A percentile compares a stretch with the other conserved stretches of the same genome.
These are phyloP conservation scores for Mus spicilegus DNA, from an alignment of 2,113 vertebrate species.

Conservation along the genomic window DNA sequence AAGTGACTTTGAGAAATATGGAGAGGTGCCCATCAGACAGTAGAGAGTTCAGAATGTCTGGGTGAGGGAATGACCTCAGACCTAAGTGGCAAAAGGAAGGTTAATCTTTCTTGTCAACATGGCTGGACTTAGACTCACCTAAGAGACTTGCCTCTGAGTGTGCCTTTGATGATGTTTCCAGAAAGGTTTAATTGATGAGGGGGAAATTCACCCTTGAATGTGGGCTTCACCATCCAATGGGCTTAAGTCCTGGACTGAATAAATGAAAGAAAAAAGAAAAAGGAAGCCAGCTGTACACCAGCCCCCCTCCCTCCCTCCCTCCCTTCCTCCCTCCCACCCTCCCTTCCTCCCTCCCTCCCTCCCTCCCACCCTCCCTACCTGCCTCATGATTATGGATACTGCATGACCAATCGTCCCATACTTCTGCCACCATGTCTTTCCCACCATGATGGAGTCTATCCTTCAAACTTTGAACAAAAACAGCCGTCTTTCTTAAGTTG, in stretches of 20 bases:
- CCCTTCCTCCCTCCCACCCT: background rate
- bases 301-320: background rate
- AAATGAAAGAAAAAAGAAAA: background rate
- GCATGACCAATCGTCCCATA: no score
- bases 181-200: background rate
- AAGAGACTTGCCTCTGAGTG: background rate
- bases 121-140: background rate
- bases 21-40: background rate
- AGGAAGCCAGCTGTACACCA: background rate
- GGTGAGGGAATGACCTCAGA: background rate
- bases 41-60: background rate
- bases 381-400: background rate
- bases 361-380: background rate
- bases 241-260: background rate
- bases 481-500: background rate
- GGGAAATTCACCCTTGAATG: no score
- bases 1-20: background rate
- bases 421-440: background rate
- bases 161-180: background rate
- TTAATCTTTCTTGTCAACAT: background rate
- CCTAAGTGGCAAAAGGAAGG: background rate
- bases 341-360: background rate
- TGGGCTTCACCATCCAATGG: no score
- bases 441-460: background rate
- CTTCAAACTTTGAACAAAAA: background rate